These are phyloP conservation scores for Sebastes elongatus DNA, from an alignment of 2,797 vertebrate species.

Conservation along the genomic window DNA sequence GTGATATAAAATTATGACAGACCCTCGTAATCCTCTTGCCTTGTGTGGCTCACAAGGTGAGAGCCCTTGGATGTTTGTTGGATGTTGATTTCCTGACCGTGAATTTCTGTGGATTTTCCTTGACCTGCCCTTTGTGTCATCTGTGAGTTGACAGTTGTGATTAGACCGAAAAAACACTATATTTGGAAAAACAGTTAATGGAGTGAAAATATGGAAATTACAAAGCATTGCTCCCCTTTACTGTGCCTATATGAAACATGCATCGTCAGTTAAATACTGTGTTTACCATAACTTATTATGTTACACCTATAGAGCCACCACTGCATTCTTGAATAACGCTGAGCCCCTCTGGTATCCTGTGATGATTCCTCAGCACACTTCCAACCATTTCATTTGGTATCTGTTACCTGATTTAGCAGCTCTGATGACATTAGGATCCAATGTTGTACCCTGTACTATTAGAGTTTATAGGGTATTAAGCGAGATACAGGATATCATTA, in stretches of 20 bases:
- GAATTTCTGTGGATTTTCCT: too few relatives aligned
- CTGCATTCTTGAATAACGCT: not conserved
- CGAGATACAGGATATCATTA: slow-evolving; percentile 46
- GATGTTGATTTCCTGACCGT: not conserved
- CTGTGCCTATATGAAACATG: not conserved
- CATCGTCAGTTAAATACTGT: not conserved
- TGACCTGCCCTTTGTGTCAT: too few relatives aligned
- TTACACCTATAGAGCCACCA: not conserved
- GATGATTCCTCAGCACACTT: slow-evolving; percentile 31
- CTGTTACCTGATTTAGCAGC: slow-evolving; percentile 62
- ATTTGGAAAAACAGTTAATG: not conserved
- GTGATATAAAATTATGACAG: too few relatives aligned
- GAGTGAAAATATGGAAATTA: not conserved
- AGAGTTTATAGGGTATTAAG: slow-evolving; percentile 26
- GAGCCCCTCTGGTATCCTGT: slow-evolving; percentile 9
- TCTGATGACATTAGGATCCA: slow-evolving; percentile 50
- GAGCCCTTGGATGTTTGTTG: not conserved
- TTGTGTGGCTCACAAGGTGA: not conserved
- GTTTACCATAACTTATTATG: not conserved
- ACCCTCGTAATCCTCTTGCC: too few relatives aligned
- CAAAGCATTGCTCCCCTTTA: not conserved
- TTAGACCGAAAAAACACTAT: too few relatives aligned
- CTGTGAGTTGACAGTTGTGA: too few relatives aligned
- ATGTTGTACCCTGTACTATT: slow-evolving; percentile 44
- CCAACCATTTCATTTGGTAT: slow-evolving; percentile 44